Conservation (phyloP, 2,113 vertebrate species). For the Oncorhynchus mykiss region DNA sequence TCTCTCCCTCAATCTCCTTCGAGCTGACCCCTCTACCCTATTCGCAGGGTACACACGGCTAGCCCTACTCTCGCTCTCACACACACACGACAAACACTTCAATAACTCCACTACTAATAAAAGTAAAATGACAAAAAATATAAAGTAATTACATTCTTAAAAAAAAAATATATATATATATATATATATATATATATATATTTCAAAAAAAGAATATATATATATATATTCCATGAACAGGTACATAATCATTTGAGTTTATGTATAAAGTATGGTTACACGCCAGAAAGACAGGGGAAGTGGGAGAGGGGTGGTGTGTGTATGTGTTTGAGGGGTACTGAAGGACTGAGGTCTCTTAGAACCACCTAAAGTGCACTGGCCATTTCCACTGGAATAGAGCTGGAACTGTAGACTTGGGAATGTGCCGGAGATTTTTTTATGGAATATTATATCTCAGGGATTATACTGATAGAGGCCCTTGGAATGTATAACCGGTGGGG, state of each 20-base stretch:
- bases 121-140: conserved; percentile 15
- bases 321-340: neutral
- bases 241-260: conserved; percentile 22
- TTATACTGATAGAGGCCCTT: neutral
- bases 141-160: neutral
- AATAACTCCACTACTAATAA: conserved; percentile 27
- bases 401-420: conserved; percentile 2
- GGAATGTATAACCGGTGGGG: neutral
- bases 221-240: conserved; percentile 32
- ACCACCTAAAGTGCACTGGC: conserved; percentile 51
- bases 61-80: neutral
- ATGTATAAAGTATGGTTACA: conserved; percentile 19
- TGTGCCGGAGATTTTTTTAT: neutral
- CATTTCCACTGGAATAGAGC: conserved; percentile 28
- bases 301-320: conserved; percentile 1
- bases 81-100: conserved; percentile 18
- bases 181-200: too few relatives aligned
- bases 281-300: neutral
- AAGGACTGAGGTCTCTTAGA: conserved; percentile 21
- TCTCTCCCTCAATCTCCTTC: neutral
- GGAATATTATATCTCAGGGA: neutral
- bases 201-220: too few relatives aligned
- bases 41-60: neutral
- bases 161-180: too few relatives aligned
- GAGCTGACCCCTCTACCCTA: neutral